These are phyloP conservation scores for Tauraco erythrolophus DNA, from an alignment of 2,113 vertebrate species.

Conservation along the genomic window DNA sequence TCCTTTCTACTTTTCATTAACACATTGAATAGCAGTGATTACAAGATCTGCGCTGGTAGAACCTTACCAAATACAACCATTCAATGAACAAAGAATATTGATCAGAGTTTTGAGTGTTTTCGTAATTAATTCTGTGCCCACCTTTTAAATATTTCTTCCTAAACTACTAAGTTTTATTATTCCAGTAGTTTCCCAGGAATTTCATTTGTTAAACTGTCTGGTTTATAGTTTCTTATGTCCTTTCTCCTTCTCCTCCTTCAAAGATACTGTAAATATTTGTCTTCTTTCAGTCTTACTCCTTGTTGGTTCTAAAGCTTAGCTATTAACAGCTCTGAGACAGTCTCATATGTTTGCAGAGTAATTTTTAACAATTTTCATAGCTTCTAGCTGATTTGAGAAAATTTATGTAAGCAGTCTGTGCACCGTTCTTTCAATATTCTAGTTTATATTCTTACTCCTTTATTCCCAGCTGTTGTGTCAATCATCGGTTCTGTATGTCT, in stretches of 20 bases:
- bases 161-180: neutral
- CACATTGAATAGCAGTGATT: neutral
- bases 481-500: neutral
- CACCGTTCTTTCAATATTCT: neutral
- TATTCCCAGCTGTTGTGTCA: neutral
- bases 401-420: neutral
- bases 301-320: neutral
- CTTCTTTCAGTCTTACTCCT: neutral
- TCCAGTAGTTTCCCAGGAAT: neutral
- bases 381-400: neutral
- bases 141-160: neutral
- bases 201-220: neutral
- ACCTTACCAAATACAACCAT: neutral
- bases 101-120: neutral
- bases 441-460: neutral
- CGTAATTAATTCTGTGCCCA: neutral
- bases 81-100: neutral
- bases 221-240: neutral
- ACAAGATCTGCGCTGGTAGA: neutral
- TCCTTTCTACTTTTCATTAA: neutral
- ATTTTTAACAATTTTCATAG: neutral
- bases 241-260: neutral
- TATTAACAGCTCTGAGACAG: neutral
- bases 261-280: slow-evolving; percentile 9
- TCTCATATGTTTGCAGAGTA: neutral